These are phyloP conservation scores for Erebia aethiops DNA, from an alignment of 2,888 invertebrate genomes.

Conservation along the genomic window DNA sequence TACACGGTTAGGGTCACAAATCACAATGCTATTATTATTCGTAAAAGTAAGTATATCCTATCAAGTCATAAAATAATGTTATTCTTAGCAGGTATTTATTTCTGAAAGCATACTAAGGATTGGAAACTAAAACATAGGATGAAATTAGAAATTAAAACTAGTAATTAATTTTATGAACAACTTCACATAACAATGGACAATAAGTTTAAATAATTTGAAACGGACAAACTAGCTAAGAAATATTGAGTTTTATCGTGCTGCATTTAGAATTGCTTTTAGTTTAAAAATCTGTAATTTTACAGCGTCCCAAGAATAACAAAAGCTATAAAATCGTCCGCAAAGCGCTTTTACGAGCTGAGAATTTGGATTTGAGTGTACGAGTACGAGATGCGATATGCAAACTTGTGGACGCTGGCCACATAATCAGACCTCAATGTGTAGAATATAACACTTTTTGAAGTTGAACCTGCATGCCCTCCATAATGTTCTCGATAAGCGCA, in stretches of 20 bases:
- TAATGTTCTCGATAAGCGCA: too few relatives aligned
- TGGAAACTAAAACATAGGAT: not conserved
- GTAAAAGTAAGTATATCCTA: too few relatives aligned
- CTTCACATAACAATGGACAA: constrained; percentile 11
- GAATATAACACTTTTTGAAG: not conserved
- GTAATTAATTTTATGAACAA: constrained; percentile 17
- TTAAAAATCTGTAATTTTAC: not conserved
- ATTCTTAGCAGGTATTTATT: not conserved
- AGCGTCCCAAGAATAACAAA: constrained; percentile 21
- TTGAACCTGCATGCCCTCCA: too few relatives aligned
- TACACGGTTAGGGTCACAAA: too few relatives aligned
- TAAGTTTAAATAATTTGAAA: constrained; percentile 13
- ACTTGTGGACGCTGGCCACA: not conserved
- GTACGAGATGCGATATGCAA: constrained; percentile 15
- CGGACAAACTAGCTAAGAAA: not conserved
- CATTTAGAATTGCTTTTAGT: not conserved
- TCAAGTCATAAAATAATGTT: too few relatives aligned
- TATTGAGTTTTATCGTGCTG: not conserved
- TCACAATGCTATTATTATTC: too few relatives aligned
- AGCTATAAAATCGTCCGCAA: constrained; percentile 30
- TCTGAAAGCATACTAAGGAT: constrained; percentile 3
- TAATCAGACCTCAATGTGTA: not conserved
- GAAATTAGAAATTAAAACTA: constrained; percentile 13
- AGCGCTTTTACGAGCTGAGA: constrained; percentile 34
- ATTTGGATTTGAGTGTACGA: constrained; percentile 31